These are phyloP conservation scores for Drosophila prostipennis DNA, from an alignment of 2,888 invertebrate species.

Conservation along the genomic window DNA sequence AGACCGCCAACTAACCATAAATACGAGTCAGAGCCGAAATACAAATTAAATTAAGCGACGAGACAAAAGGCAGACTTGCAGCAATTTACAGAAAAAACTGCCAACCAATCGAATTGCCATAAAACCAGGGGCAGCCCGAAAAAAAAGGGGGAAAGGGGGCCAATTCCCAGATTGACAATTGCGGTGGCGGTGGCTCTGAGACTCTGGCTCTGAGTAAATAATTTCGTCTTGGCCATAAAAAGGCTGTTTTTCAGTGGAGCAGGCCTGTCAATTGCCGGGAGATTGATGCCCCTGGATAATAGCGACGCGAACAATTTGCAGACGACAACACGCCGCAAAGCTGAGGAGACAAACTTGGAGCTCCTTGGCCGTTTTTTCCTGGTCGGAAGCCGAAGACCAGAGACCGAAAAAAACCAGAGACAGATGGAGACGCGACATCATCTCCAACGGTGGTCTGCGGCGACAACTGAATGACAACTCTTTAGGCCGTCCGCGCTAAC, in stretches of 20 bases:
- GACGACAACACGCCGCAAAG: constrained; percentile 69
- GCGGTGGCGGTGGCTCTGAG: constrained; percentile 38
- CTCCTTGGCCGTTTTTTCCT: constrained; percentile 1
- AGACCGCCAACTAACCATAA: constrained; percentile 74
- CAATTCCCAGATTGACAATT: constrained; percentile 77
- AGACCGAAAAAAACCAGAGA: constrained; percentile 9
- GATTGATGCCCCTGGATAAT: constrained; percentile 80
- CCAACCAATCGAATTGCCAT: constrained; percentile 76
- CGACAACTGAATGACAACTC: constrained; percentile 77
- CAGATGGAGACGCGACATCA: constrained; percentile 27
- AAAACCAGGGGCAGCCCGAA: constrained; percentile 47
- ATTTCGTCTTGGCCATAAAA: constrained; percentile 76
- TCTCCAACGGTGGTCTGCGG: constrained; percentile 62
- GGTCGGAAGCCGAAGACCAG: neutral
- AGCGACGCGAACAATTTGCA: constrained; percentile 79
- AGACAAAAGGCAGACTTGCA: constrained; percentile 62
- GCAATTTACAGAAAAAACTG: constrained; percentile 70
- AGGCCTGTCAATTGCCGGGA: constrained; percentile 74
- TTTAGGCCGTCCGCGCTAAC: constrained; percentile 56
- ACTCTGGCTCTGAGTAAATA: constrained; percentile 64
- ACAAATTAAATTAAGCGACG: constrained; percentile 73
- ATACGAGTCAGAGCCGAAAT: constrained; percentile 48
- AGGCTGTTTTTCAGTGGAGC: constrained; percentile 42
- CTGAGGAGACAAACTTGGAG: constrained; percentile 29
- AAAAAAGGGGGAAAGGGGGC: neutral